Evolutionary conservation across 2,888 invertebrate genomes (phyloP), one percentile per base, ranked within the genome.

Genomic region (Biston stratarius): DNA sequence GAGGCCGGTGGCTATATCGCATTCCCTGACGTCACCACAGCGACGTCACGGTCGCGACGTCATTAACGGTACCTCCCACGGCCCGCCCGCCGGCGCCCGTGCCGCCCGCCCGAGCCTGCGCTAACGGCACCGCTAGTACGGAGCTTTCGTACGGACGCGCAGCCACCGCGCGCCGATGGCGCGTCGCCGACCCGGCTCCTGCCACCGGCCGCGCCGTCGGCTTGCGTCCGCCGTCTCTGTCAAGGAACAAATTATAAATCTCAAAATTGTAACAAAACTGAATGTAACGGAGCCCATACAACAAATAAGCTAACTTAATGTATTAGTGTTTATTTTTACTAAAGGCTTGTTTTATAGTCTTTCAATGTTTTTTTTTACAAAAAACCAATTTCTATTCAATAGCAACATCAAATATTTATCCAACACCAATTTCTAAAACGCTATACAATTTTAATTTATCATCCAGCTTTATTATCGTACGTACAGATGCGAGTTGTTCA

Each of bases 1-100:
- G 90, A 90, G 89, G 85, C 91, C 88, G 90, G 90, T 89, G 92
- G 89, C 94, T 94, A 94, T 94, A 94, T 94, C 94, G 91, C 93
- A 86, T 80, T 82, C 83, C 77, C 89, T 94, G 94, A 94, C 94
- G 94, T 94, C 94, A 94, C 88, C 76, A 78, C 78, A 74, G 82
- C 81, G 88, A 92, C 94, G 92, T 94, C 92, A 93, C 85, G 67
- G 76, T 74, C 70, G 86, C 82, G 88, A 92, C 92, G 93, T 92
- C 92, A 92, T 90, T 93, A 94, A 93, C 94, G 94, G 94, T 92
- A 94, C 93, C 92, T 92, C 92, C 92, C 92, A 93, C 92, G 89
- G 90, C 83, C 93, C 91, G 92, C 92, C 92, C 91, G 89, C 88
- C 74, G 89, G 71, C 90, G 86, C 87, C 80, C 83, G 81, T 83